Percentiles rank a stretch among this genome's conserved stretches.
Evolutionary conservation across 2,113 vertebrate genomes (phyloP).

Genomic region (Callipepla californica): DNA sequence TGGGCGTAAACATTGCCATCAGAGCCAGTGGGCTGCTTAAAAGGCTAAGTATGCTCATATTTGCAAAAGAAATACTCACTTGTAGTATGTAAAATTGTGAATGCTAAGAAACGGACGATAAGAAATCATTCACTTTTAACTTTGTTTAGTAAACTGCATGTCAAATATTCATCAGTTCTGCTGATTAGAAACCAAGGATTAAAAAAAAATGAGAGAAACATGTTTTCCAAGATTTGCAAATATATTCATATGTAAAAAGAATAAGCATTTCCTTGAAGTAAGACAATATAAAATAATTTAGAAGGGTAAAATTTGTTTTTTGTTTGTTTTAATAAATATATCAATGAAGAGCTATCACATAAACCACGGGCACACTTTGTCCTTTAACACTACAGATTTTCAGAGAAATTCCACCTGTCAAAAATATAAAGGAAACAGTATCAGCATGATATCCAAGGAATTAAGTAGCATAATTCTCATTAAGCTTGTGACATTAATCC

Average conservation of each 20-base stretch:
- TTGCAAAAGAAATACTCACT: not conserved
- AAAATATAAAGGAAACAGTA: not conserved
- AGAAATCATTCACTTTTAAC: not conserved
- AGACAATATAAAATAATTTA: not conserved
- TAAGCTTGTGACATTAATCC: slow-evolving; percentile 1
- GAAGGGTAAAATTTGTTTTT: not conserved
- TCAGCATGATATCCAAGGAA: not conserved
- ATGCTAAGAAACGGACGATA: not conserved
- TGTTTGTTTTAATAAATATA: not conserved
- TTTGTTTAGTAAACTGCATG: not conserved
- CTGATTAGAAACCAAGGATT: not conserved
- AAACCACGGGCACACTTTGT: not conserved
- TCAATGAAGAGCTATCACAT: not conserved
- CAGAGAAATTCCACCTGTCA: not conserved
- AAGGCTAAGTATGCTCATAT: not conserved
- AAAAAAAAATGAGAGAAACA: not conserved
- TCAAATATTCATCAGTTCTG: not conserved
- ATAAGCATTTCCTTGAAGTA: not conserved
- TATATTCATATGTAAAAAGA: not conserved
- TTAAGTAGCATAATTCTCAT: not conserved
- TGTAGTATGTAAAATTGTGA: not conserved
- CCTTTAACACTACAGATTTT: not conserved
- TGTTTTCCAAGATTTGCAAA: not conserved
- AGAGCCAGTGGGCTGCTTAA: not conserved
- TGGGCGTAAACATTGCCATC: not conserved